These are phyloP conservation scores for Thunnus thynnus DNA, from an alignment of 2,113 vertebrate species.

Conservation along the genomic window DNA sequence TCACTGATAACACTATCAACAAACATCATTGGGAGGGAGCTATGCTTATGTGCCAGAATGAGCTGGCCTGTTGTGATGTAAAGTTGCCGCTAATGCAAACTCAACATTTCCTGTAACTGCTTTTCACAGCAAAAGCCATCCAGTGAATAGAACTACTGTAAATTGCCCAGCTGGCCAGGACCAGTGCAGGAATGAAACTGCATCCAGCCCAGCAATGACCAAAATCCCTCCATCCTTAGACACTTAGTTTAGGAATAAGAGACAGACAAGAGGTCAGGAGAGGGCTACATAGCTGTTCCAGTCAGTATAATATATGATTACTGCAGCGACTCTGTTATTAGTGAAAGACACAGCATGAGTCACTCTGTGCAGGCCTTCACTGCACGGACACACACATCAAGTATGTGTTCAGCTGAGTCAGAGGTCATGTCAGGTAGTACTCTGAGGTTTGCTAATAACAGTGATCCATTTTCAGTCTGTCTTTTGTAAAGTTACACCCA, in stretches of 20 bases:
- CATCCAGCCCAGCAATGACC: not conserved
- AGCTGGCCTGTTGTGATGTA: not conserved
- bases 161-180: not conserved
- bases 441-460: constrained; percentile 30
- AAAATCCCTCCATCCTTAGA: not conserved
- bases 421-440: constrained; percentile 16
- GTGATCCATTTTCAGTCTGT: constrained; percentile 7
- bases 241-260: not conserved
- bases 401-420: constrained; percentile 1
- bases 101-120: constrained; percentile 10
- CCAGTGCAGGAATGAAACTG: constrained; percentile 16
- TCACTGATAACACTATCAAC: too few species aligned
- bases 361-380: not conserved
- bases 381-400: constrained; percentile 7
- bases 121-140: constrained; percentile 24
- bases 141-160: too few species aligned
- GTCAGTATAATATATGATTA: constrained; percentile 34
- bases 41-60: not conserved
- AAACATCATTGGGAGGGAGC: not conserved
- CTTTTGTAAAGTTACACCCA: constrained; percentile 21
- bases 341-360: constrained; percentile 13
- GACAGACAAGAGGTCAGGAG: constrained; percentile 21
- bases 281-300: constrained; percentile 15
- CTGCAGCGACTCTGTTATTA: constrained; percentile 47
- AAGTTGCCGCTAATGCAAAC: not conserved